Evolutionary conservation across 2,797 vertebrate genomes (phyloP).

Genomic region (Periparus ater): DNA sequence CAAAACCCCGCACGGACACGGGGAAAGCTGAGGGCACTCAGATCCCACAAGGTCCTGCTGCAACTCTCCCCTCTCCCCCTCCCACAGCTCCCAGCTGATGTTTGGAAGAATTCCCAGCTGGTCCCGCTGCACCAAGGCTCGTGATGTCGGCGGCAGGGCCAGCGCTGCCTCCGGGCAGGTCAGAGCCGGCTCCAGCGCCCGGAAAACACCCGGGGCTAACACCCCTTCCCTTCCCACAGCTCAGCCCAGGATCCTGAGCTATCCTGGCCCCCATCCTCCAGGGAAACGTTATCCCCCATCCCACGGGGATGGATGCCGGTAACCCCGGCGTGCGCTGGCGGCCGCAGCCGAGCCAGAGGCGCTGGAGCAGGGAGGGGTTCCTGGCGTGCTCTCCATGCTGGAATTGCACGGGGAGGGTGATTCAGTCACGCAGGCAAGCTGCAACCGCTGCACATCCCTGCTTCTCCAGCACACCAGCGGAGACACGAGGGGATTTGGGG

Average conservation of each 20-base stretch:
- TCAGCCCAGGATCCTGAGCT: not conserved
- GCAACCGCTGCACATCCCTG: fast-evolving
- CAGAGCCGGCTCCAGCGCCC: not conserved
- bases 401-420: not conserved
- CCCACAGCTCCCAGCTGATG: not conserved
- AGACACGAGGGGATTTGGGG: fast-evolving
- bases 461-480: fast-evolving
- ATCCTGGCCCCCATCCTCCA: fast-evolving
- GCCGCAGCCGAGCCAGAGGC: not conserved
- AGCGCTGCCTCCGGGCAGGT: not conserved
- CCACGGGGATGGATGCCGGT: fast-evolving
- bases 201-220: not conserved
- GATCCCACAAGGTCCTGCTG: not conserved
- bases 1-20: fast-evolving
- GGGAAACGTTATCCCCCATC: not conserved
- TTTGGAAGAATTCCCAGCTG: not conserved
- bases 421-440: not conserved
- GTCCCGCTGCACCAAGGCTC: not conserved
- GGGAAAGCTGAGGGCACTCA: not conserved
- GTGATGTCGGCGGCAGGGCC: not conserved
- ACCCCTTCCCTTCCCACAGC: not conserved
- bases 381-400: not conserved
- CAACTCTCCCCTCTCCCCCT: not conserved
- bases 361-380: conserved; percentile 18
- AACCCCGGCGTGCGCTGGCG: fast-evolving